Percentiles rank a stretch among this genome's conserved stretches.
phyloP scores from a whole-genome alignment of 2,113 vertebrate genomes.

The Lota lota region DNA sequence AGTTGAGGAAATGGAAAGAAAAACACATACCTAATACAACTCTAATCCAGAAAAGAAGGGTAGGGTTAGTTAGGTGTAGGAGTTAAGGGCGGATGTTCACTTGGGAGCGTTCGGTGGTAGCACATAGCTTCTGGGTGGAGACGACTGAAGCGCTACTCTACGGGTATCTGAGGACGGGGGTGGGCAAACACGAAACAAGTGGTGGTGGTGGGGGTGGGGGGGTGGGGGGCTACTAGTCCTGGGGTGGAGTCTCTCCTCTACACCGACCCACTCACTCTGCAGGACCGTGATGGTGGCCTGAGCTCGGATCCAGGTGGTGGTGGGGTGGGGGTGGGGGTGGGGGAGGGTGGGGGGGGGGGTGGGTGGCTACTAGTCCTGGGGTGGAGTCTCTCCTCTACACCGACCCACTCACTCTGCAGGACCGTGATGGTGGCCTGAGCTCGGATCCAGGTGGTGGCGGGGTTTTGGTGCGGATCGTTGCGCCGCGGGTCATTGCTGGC shows the following conservation, averaged over 20 bases:
- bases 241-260: constrained; percentile 20
- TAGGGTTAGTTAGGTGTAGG: constrained; percentile 17
- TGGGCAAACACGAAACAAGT: no score
- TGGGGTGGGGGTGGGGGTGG: not conserved
- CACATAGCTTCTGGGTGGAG: not conserved
- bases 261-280: constrained; percentile 89
- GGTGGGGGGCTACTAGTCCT: constrained; percentile 4
- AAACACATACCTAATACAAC: no score
- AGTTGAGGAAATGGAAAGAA: no score
- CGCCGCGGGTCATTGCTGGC: constrained; percentile 95
- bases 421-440: constrained; percentile 94
- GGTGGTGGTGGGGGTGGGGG: not conserved
- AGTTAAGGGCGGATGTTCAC: constrained; percentile 1
- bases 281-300: constrained; percentile 94
- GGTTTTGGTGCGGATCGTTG: constrained; percentile 93
- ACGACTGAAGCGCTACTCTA: not conserved
- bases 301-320: constrained; percentile 82
- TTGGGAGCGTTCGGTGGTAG: no score
- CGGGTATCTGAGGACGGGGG: not conserved
- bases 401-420: constrained; percentile 93
- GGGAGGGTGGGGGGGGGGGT: constrained; percentile 36
- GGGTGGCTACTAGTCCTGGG: constrained; percentile 1
- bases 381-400: constrained; percentile 26
- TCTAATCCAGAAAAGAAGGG: no score
- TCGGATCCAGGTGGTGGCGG: constrained; percentile 94